These are phyloP conservation scores for Mycogona germanica DNA, from an alignment of 2,888 invertebrate species.

Conservation along the genomic window DNA sequence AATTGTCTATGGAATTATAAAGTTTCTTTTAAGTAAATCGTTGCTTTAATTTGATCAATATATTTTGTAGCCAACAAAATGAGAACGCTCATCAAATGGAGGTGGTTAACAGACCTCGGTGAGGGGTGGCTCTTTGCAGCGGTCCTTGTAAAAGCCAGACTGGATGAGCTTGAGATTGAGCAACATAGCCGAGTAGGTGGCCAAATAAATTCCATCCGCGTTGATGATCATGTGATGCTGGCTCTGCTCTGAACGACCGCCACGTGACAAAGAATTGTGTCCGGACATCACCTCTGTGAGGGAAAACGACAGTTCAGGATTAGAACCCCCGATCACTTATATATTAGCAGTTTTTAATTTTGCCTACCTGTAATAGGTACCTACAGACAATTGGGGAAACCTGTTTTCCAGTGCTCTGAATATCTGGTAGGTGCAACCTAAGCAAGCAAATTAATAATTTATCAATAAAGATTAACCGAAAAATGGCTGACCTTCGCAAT, in stretches of 20 bases:
- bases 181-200: constrained; percentile 71
- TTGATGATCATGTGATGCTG: constrained; percentile 52
- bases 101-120: constrained; percentile 42
- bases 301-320: too few species aligned
- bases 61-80: too few species aligned
- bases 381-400: too few species aligned
- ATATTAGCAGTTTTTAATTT: too few species aligned
- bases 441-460: too few species aligned
- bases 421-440: too few species aligned
- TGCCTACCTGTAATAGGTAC: too few species aligned
- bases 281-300: constrained; percentile 17
- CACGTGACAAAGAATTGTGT: constrained; percentile 3
- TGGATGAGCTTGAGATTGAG: constrained; percentile 67
- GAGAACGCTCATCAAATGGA: too few species aligned
- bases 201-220: constrained; percentile 87
- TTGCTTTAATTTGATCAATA: neutral
- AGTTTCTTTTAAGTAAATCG: neutral
- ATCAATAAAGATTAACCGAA: constrained; percentile 2
- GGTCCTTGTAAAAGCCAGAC: constrained; percentile 44
- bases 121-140: constrained; percentile 35
- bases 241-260: constrained; percentile 4
- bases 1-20: too few species aligned
- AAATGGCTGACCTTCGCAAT: constrained; percentile 54
- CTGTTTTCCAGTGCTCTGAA: too few species aligned
- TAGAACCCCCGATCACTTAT: too few species aligned